Base-by-base conservation (phyloP, 2,113 vertebrate genomes). In the Microcebus murinus region DNA sequence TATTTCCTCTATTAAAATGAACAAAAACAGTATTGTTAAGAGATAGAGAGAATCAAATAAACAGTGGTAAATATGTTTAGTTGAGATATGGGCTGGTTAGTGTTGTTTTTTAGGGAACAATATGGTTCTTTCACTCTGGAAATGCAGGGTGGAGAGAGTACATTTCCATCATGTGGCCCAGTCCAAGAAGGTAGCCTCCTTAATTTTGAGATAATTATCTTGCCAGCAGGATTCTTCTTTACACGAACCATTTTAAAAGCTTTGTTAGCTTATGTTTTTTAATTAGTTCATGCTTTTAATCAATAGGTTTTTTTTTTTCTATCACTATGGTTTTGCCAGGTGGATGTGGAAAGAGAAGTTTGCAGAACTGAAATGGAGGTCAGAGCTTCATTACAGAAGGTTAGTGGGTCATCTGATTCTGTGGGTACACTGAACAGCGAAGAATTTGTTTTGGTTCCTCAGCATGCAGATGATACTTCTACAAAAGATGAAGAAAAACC, bases 361-460 rank as follows among this genome's bases (percentile, higher is more conserved):
- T 96, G 79, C 55, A 77, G 94, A 92, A 67, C 97, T 96, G 98
- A 98, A 98, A 99, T 99, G 99, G 99, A 99, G 96, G 99, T 99
- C 98, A 98, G 97, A 98, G 98, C 99, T 92, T 99, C 99, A 2
- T 98, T 99, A 93, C 98, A 98, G 93, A 99, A 99, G 98, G 98
- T 98, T 95, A 98, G 98, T 96, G 98, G 98, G 97, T 99, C 99
- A 91, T 99, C 99, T 14, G 99, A 99, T 98, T 99, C 99, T 3
- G 99, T 99, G 84, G 99, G 99, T 94, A 98, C 99, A 0, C 97
- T 99, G 96, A 99, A 99, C 98, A 99, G 99, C 96, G 99, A 99
- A 97, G 99, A 99, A 95, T 99, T 99, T 98, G 99, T 99, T 97
- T 97, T 99, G 97, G 99, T 99, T 79, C 98, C 99, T 98, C 98